A percentile compares a stretch with the other conserved stretches of the same genome.
phyloP scores from a whole-genome alignment of 2,797 vertebrate species.

The Micropoecilia bifurca region DNA sequence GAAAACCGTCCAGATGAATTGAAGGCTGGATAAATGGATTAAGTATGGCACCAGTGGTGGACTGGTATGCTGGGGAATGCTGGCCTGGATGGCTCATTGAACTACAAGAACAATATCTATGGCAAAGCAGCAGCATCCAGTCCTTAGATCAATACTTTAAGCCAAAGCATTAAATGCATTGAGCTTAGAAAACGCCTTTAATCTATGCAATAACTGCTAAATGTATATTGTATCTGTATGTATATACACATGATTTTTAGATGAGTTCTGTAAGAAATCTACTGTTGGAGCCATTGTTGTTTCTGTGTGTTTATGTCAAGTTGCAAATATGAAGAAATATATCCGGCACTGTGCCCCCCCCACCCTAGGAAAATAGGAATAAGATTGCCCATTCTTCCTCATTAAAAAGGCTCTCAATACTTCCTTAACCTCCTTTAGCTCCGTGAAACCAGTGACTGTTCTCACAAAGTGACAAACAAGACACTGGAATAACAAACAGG shows the following conservation, averaged over 20 bases:
- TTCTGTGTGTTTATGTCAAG: neutral
- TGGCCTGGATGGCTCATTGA: neutral
- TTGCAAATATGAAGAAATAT: neutral
- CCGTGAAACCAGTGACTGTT: neutral
- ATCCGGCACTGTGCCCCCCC: neutral
- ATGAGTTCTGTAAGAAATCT: neutral
- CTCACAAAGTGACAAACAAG: neutral
- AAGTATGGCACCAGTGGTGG: neutral
- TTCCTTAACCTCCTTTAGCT: neutral
- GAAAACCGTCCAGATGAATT: neutral
- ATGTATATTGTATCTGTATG: no score
- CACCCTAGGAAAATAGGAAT: neutral
- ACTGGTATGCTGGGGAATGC: neutral
- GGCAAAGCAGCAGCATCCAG: neutral
- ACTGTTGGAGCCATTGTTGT: neutral
- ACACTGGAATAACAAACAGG: neutral
- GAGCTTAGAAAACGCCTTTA: neutral
- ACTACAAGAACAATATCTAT: neutral
- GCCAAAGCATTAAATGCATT: neutral
- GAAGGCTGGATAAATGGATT: neutral
- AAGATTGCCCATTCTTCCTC: neutral
- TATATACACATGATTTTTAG: no score
- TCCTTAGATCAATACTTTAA: neutral
- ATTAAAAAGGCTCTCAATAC: neutral
- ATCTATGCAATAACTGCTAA: neutral